Percentiles rank a stretch among this genome's conserved stretches.
Conservation (phyloP, 2,888 invertebrate genomes). For the Lasioglossum morio region DNA sequence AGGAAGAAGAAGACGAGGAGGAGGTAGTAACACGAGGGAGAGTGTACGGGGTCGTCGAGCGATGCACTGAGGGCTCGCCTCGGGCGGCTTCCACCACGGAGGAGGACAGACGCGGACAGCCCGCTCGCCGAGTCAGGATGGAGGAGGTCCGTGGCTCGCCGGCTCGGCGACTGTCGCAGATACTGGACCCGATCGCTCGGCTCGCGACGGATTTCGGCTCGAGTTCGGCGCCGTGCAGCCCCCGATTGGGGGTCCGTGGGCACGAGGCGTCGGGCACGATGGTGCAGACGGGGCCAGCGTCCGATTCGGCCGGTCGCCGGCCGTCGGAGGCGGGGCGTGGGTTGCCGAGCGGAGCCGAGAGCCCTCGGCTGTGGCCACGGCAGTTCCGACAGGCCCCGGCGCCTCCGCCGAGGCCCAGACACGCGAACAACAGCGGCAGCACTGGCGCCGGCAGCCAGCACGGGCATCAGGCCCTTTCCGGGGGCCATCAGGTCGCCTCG, state of each 20-base stretch:
- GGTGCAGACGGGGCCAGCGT: not conserved
- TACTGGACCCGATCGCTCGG: constrained; percentile 92
- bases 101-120: constrained; percentile 23
- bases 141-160: constrained; percentile 85
- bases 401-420: constrained; percentile 82
- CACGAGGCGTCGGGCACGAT: constrained; percentile 77
- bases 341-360: constrained; percentile 87
- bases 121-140: constrained; percentile 68
- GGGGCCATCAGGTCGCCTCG: not conserved
- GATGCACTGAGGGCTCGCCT: constrained; percentile 55
- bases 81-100: not conserved
- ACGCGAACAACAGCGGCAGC: constrained; percentile 65
- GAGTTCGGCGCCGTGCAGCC: constrained; percentile 86
- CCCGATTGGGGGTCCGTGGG: constrained; percentile 77
- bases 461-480: constrained; percentile 60
- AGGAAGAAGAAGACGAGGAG: not conserved
- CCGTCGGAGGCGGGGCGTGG: constrained; percentile 77
- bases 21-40: constrained; percentile 33
- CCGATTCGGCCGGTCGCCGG: constrained; percentile 76
- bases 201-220: constrained; percentile 84
- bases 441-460: constrained; percentile 67
- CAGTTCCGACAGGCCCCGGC: constrained; percentile 83
- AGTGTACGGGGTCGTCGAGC: constrained; percentile 33
- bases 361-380: constrained; percentile 89
- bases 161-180: constrained; percentile 92